A percentile compares a stretch with the other conserved stretches of the same genome.
Conservation (phyloP, 2,797 vertebrate genomes). For the Sylvia borin region DNA sequence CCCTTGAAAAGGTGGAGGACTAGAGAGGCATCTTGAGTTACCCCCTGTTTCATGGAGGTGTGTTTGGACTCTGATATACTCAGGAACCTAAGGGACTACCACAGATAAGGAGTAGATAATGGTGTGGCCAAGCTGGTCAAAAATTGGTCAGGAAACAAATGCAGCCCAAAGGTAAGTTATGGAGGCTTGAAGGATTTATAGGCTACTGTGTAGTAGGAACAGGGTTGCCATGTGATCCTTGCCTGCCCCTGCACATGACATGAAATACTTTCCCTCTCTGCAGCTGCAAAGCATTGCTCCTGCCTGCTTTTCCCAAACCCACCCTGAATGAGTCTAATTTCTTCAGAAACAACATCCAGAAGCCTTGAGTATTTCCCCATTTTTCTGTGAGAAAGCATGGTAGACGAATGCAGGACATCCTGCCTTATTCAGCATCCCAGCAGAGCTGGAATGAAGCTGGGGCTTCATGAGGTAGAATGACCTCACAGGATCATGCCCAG, state of each 20-base stretch:
- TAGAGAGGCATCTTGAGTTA: neutral
- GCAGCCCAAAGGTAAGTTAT: neutral
- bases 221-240: neutral
- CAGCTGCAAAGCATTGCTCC: neutral
- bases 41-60: neutral
- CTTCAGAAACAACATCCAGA: neutral
- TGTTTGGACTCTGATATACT: neutral
- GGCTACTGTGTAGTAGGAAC: neutral
- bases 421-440: neutral
- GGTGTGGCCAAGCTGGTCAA: neutral
- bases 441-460: neutral
- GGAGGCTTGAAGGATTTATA: neutral
- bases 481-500: neutral
- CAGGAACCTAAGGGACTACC: neutral
- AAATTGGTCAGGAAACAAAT: neutral
- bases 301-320: neutral
- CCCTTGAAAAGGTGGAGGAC: neutral
- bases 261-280: neutral
- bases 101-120: accelerated
- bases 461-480: neutral
- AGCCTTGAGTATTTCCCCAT: neutral
- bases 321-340: neutral
- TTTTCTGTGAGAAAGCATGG: neutral
- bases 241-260: accelerated
- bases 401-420: neutral